These are phyloP conservation scores for Anguilla anguilla DNA, from an alignment of 2,797 vertebrate genomes.

Conservation along the genomic window DNA sequence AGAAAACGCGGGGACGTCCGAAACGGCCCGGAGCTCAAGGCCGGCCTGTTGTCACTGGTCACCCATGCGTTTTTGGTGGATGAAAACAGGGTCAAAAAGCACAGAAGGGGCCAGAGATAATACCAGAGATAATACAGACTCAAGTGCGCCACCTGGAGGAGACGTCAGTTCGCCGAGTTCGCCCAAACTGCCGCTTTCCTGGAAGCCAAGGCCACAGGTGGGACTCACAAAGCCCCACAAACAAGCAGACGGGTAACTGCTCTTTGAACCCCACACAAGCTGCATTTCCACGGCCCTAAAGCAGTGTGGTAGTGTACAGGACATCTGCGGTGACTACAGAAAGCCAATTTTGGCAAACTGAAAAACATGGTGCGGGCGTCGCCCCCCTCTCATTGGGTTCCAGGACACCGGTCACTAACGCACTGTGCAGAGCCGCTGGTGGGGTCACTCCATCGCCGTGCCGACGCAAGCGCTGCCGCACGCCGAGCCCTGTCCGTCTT, in stretches of 20 bases:
- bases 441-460: conserved; percentile 52
- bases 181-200: too few species aligned
- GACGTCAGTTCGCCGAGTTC: background rate
- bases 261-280: background rate
- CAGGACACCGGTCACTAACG: conserved; percentile 23
- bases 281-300: background rate
- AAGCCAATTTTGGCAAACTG: background rate
- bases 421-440: conserved; percentile 45
- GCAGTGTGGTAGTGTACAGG: background rate
- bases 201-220: background rate
- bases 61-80: background rate
- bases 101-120: background rate
- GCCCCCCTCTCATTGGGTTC: background rate
- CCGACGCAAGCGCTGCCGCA: conserved; percentile 37
- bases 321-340: background rate
- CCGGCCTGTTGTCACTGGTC: background rate
- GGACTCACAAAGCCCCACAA: background rate
- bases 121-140: background rate
- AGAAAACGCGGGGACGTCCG: background rate
- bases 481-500: conserved; percentile 43
- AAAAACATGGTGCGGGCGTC: background rate
- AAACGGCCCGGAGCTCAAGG: background rate
- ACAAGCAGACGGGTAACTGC: background rate
- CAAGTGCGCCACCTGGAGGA: background rate
- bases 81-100: background rate